A percentile compares a stretch with the other conserved stretches of the same genome.
phyloP scores from a whole-genome alignment of 2,888 invertebrate genomes.

The Oligia fasciuncula region DNA sequence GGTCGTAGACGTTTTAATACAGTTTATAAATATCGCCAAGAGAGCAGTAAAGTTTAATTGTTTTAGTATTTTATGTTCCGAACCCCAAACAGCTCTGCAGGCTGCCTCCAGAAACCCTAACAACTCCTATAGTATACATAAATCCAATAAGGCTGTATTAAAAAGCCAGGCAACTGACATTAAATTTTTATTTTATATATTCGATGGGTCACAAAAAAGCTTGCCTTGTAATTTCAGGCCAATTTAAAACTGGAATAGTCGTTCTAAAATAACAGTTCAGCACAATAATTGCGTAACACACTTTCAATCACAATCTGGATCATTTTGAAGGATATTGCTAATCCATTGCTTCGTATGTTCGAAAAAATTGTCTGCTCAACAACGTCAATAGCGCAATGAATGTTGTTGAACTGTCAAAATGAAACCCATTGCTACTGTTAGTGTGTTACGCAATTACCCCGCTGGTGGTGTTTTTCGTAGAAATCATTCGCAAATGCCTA shows the following conservation, averaged over 20 bases:
- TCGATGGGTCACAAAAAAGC: conserved; percentile 12
- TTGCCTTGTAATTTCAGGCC: neutral
- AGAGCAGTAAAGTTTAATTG: conserved; percentile 35
- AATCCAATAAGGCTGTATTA: neutral
- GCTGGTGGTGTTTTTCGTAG: neutral
- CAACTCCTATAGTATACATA: neutral
- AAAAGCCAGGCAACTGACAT: neutral
- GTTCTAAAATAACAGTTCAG: neutral
- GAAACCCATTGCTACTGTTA: neutral
- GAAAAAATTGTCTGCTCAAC: neutral
- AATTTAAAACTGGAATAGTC: neutral
- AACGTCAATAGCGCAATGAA: neutral
- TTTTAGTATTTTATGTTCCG: neutral
- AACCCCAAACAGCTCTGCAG: neutral
- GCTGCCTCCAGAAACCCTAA: no score
- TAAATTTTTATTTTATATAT: no score
- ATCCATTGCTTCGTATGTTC: neutral
- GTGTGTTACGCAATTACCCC: neutral
- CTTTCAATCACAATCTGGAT: neutral
- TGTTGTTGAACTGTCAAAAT: neutral
- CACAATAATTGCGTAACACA: neutral
- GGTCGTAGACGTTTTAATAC: neutral
- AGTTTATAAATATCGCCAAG: conserved; percentile 36
- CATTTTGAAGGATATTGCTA: neutral
- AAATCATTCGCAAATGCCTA: neutral